Conservation (phyloP, 2,113 vertebrate genomes). For the Zosterops hypoxanthus region DNA sequence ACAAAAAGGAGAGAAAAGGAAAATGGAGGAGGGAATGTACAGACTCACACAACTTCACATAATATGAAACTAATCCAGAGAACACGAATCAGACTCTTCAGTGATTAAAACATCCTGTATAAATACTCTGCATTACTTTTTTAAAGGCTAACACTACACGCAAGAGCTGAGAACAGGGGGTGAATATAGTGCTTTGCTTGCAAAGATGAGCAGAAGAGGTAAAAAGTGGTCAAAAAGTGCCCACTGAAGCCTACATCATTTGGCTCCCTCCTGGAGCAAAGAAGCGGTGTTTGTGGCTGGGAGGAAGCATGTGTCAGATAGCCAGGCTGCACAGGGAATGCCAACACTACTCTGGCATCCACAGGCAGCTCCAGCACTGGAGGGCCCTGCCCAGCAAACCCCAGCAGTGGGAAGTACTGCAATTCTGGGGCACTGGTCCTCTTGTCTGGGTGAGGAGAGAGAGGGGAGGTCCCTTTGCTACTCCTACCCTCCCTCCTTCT, state of each 20-base stretch:
- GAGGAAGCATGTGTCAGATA: accelerated
- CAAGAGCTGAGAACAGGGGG: not conserved
- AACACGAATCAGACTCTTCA: not conserved
- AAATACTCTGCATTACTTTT: not conserved
- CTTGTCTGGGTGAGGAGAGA: not conserved
- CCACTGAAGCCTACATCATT: not conserved
- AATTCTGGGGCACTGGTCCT: not conserved
- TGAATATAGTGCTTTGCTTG: not conserved
- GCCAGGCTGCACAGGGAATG: not conserved
- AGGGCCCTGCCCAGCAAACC: not conserved
- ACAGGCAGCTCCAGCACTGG: accelerated
- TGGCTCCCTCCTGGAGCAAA: not conserved
- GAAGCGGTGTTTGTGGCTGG: accelerated
- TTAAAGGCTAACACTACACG: not conserved
- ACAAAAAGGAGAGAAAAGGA: not conserved
- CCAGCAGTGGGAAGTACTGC: accelerated
- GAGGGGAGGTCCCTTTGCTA: not conserved
- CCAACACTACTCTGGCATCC: accelerated
- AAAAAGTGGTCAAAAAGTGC: not conserved
- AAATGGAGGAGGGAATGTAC: not conserved
- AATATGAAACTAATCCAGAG: not conserved
- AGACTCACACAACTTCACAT: not conserved
- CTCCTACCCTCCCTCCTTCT: not conserved
- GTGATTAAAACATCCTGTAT: not conserved
- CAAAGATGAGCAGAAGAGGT: not conserved